These are phyloP conservation scores for Actias luna DNA, from an alignment of 2,888 invertebrate species.

Conservation along the genomic window DNA sequence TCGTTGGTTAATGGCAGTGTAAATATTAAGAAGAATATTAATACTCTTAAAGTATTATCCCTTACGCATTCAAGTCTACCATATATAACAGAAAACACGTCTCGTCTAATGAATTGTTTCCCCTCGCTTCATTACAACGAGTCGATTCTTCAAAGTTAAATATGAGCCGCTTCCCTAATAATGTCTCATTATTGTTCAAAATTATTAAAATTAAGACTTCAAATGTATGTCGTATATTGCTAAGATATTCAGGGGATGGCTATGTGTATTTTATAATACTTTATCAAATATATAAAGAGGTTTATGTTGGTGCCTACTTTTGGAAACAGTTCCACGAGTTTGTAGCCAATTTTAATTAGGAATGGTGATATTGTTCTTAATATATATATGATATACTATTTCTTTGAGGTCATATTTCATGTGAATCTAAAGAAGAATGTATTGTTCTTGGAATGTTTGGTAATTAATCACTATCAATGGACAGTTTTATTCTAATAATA, in stretches of 20 bases:
- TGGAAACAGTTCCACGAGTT: neutral
- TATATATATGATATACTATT: neutral
- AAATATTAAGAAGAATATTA: neutral
- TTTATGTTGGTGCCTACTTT: neutral
- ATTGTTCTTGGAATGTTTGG: too few species aligned
- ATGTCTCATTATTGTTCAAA: constrained; percentile 70
- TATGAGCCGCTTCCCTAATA: constrained; percentile 64
- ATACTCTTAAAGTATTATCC: constrained; percentile 25
- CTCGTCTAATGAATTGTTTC: constrained; percentile 52
- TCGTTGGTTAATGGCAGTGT: neutral
- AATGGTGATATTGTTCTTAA: neutral
- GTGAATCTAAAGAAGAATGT: too few species aligned
- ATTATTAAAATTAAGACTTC: constrained; percentile 62
- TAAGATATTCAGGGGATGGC: neutral
- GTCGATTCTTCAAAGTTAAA: constrained; percentile 73
- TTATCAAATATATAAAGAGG: neutral
- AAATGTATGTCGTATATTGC: constrained; percentile 2
- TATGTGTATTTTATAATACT: neutral
- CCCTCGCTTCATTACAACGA: constrained; percentile 62
- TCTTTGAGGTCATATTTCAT: too few species aligned
- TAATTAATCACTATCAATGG: too few species aligned
- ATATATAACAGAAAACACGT: constrained; percentile 25
- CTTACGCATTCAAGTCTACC: constrained; percentile 13
- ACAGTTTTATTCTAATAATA: too few species aligned
- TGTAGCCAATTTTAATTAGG: neutral